Evolutionary conservation across 2,888 invertebrate genomes (phyloP), one percentile per base, ranked within the genome.

Genomic region (Falcaria lacertinaria): DNA sequence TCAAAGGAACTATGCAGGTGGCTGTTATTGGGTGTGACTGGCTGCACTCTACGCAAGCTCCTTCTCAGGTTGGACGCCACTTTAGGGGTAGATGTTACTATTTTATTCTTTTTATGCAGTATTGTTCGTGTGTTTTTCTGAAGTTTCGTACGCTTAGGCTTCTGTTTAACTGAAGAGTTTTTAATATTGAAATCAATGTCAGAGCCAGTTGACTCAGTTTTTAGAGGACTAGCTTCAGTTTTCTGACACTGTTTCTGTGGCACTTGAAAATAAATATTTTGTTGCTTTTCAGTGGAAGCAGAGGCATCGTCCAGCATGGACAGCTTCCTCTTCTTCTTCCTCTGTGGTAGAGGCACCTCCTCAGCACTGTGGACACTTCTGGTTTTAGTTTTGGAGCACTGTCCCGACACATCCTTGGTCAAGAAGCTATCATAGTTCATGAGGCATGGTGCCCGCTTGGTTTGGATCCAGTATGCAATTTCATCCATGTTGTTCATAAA

Each of bases 401-500:
- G 74, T 22, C 73, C 71, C 54, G 69, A 73, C 16, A 73, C 70
- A 54, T 69, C 65, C 45, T 70, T 74, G 48, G 52, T 60, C 46
- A 72, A 58, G 32, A 69, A 54, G 58, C 74, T 80, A 37, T 87
- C 84, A 70, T 80, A 83, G 57, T 76, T 77, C 57, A 79, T 76
- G 33, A 89, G 80, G 70, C 89, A 89, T 0, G 90, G 89, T 11
- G 89, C 84, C 60, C 84, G 69, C 50, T 83, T 83, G 1, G 89
- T 88, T 53, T 75, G 72, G 22, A 90, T 73, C 89, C 89, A 90
- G 54, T 77, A 88, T 1, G 80, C 65, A 67, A 90, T 89, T 61
- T 89, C 89, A 50, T 89, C 88, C 83, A 88, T 87, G 50, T 72
- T 77, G 73, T 57, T 85, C 76, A 85, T 83, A 83, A 83, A 81